Evolutionary conservation across 2,113 vertebrate species (phyloP), one percentile per base, ranked within the genome.

Genomic region (Casuarius casuarius): DNA sequence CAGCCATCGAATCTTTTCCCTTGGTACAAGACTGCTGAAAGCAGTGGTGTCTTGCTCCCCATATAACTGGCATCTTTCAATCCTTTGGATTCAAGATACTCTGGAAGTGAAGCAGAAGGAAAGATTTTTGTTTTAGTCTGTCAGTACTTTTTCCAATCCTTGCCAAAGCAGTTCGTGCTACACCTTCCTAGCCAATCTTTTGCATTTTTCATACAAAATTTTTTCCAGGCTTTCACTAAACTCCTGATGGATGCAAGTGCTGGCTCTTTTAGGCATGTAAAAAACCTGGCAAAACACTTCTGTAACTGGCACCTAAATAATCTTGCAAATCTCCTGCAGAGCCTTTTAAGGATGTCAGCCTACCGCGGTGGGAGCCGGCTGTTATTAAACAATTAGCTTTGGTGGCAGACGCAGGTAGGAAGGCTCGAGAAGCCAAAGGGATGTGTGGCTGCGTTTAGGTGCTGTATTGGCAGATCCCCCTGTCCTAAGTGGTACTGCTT

Each of bases 301-400:
- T 85, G 28, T 87, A 84, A 90, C 56, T 88, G 92, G 22, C 79
- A 75, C 62, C 38, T 92, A 20, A 86, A 42, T 46, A 62, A 77
- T 90, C 0, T 0, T 73, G 52, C 52, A 67, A 2, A 38, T 68
- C 75, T 92, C 58, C 78, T 67, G 82, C 12, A 0, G 20, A 29
- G 93, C 38, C 83, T 71, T 66, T 77, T 46, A 84, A 83, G 72
- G 83, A 42, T n/a, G 72, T 84, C 61, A 92, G 59, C 7, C 0
- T 5, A 2, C 29, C 73, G 74, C 66, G 0, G 4, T 19, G 73
- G 59, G 82, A 84, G 54, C 91, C 75, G 73, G 79, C 85, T 94
- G 59, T 21, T 86, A 35, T 52, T 35, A n/a, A 40, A 74, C 92
- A 70, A 31, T 85, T 74, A 42, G 5, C 59, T 74, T 62, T 80